Conservation (phyloP, 2,888 invertebrate genomes). For the Plemyria rubiginata region DNA sequence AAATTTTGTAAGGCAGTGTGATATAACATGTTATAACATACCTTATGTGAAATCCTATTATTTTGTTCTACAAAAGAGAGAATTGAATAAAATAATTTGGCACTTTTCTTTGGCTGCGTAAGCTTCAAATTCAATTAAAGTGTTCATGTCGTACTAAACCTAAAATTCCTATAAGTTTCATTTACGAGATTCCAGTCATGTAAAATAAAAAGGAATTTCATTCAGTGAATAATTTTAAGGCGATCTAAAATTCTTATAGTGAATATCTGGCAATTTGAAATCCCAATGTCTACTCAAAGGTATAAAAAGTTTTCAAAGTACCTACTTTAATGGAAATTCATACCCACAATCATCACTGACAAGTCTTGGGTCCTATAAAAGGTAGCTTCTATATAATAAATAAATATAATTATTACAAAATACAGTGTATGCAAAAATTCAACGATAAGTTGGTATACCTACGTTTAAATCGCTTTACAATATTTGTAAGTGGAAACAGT, state of each 20-base stretch:
- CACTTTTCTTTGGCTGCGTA: too few relatives aligned
- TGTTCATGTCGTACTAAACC: not conserved
- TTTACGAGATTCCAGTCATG: not conserved
- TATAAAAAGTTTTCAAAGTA: slow-evolving; percentile 24
- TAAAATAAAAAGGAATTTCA: not conserved
- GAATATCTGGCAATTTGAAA: not conserved
- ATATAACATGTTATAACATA: too few relatives aligned
- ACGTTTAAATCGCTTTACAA: too few relatives aligned
- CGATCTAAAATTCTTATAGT: slow-evolving; percentile 5
- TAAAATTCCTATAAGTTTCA: not conserved
- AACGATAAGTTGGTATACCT: too few relatives aligned
- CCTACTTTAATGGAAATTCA: slow-evolving; percentile 17
- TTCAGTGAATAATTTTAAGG: not conserved
- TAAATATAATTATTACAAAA: too few relatives aligned
- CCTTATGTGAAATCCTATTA: too few relatives aligned
- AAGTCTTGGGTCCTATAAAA: slow-evolving; percentile 3
- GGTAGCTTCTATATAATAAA: slow-evolving; percentile 15
- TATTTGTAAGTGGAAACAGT: too few relatives aligned
- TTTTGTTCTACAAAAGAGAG: too few relatives aligned
- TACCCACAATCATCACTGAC: slow-evolving; percentile 12
- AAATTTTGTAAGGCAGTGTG: too few relatives aligned
- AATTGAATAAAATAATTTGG: too few relatives aligned
- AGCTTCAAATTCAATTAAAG: too few relatives aligned
- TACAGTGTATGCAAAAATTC: too few relatives aligned
- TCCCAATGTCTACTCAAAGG: not conserved